phyloP scores from a whole-genome alignment of 2,797 vertebrate genomes.

The Girardinus metallicus region DNA sequence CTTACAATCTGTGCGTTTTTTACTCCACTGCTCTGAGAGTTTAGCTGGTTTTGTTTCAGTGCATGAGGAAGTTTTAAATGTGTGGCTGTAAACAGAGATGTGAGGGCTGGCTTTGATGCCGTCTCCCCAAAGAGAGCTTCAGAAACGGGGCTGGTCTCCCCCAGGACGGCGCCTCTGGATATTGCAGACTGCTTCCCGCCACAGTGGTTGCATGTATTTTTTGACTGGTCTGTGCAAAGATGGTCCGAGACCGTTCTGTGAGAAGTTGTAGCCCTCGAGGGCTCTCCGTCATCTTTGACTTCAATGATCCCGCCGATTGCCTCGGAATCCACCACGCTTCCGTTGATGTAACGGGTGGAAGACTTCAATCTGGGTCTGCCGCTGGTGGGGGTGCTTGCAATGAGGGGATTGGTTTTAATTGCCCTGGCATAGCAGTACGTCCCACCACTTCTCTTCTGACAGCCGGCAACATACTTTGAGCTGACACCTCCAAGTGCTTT shows the following conservation, averaged over 20 bases:
- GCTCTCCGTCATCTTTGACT: constrained; percentile 59
- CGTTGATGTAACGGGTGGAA: constrained; percentile 73
- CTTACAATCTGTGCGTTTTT: constrained; percentile 22
- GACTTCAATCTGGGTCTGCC: constrained; percentile 58
- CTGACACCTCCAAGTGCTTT: constrained; percentile 67
- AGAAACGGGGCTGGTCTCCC: constrained; percentile 16
- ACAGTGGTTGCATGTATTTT: constrained; percentile 69
- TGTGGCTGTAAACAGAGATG: constrained; percentile 10
- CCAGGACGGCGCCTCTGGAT: constrained; percentile 20
- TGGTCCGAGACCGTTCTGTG: constrained; percentile 35
- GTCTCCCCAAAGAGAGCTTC: constrained; percentile 39
- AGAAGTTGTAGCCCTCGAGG: constrained; percentile 22
- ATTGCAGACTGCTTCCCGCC: constrained; percentile 66
- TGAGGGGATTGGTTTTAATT: constrained; percentile 73
- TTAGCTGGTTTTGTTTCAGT: constrained; percentile 21
- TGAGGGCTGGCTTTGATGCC: constrained; percentile 29
- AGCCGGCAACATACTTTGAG: constrained; percentile 61
- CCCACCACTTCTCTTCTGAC: constrained; percentile 53
- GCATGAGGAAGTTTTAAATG: constrained; percentile 29
- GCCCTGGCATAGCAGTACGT: constrained; percentile 67
- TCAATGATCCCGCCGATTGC: constrained; percentile 80
- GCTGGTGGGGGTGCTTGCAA: constrained; percentile 46
- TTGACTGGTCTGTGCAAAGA: constrained; percentile 51
- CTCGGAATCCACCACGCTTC: constrained; percentile 82
- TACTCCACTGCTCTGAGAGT: constrained; percentile 35